phyloP scores from a whole-genome alignment of 2,888 invertebrate genomes.

The Miltochrista miniata region DNA sequence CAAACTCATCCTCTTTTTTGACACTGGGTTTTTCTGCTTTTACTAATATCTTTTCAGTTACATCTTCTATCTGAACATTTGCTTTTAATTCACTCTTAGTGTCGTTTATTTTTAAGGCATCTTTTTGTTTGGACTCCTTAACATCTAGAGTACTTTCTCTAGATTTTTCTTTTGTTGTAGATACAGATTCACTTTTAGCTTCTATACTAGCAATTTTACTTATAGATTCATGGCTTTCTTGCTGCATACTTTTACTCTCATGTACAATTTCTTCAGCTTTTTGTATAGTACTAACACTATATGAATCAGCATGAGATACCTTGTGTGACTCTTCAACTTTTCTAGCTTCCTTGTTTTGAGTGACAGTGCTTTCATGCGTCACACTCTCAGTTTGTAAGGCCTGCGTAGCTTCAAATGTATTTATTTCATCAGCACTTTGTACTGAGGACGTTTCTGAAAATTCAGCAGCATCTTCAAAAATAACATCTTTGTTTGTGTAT shows the following conservation, averaged over 20 bases:
- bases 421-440: slow-evolving; percentile 48
- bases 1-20: slow-evolving; percentile 38
- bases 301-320: slow-evolving; percentile 23
- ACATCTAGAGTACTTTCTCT: slow-evolving; percentile 2
- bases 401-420: slow-evolving; percentile 36
- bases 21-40: slow-evolving; percentile 22
- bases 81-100: slow-evolving; percentile 11
- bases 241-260: slow-evolving; percentile 30
- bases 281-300: slow-evolving; percentile 32
- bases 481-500: slow-evolving; percentile 69
- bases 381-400: slow-evolving; percentile 40
- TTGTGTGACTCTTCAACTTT: slow-evolving; percentile 35
- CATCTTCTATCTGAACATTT: slow-evolving; percentile 22
- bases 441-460: slow-evolving; percentile 54
- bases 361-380: slow-evolving; percentile 31
- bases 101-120: slow-evolving; percentile 1
- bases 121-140: not conserved
- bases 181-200: slow-evolving; percentile 14
- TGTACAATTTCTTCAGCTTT: slow-evolving; percentile 21
- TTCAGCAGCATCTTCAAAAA: slow-evolving; percentile 55
- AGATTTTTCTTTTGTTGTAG: slow-evolving; percentile 1
- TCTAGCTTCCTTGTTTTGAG: slow-evolving; percentile 34
- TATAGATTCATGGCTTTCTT: slow-evolving; percentile 28
- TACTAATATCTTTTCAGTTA: slow-evolving; percentile 20
- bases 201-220: slow-evolving; percentile 19